Evolutionary conservation across 2,888 invertebrate genomes (phyloP).

Genomic region (Trichopoda pennipes): DNA sequence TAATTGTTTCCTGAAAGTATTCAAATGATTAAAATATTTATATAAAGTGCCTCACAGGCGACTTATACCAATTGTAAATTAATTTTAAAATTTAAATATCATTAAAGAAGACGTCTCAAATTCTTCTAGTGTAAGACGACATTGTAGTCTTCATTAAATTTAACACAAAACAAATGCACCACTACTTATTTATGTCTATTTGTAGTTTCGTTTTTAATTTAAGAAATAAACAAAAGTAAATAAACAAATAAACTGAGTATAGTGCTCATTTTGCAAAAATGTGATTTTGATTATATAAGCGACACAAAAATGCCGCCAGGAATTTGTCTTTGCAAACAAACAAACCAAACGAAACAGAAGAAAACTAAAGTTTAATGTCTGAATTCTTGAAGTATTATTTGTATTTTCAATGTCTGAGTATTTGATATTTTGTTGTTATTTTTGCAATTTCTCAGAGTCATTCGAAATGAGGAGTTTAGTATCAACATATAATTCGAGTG

Average conservation of each 20-base stretch:
- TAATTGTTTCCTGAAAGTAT: too few relatives aligned
- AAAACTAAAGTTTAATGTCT: constrained; percentile 54
- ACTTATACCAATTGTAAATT: not conserved
- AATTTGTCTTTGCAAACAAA: constrained; percentile 48
- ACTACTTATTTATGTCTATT: constrained; percentile 25
- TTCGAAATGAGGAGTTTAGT: constrained; percentile 33
- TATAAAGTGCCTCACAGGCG: not conserved
- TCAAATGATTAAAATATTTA: too few relatives aligned
- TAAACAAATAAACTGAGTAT: constrained; percentile 2
- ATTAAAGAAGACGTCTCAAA: constrained; percentile 27
- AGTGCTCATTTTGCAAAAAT: constrained; percentile 45
- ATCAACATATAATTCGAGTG: constrained; percentile 43
- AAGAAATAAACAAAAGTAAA: not conserved
- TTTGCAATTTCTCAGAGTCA: constrained; percentile 23
- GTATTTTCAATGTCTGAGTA: constrained; percentile 26
- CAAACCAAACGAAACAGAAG: not conserved
- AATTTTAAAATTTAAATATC: constrained; percentile 5
- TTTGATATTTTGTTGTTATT: constrained; percentile 17
- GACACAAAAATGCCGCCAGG: constrained; percentile 62
- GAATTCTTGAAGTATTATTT: constrained; percentile 52
- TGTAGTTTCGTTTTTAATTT: constrained; percentile 9
- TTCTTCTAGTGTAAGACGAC: constrained; percentile 40
- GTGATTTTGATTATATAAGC: constrained; percentile 54
- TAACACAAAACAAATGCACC: constrained; percentile 50
- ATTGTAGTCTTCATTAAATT: constrained; percentile 51